Conservation (phyloP, 2,888 invertebrate species). For the Nebria brevicollis region DNA sequence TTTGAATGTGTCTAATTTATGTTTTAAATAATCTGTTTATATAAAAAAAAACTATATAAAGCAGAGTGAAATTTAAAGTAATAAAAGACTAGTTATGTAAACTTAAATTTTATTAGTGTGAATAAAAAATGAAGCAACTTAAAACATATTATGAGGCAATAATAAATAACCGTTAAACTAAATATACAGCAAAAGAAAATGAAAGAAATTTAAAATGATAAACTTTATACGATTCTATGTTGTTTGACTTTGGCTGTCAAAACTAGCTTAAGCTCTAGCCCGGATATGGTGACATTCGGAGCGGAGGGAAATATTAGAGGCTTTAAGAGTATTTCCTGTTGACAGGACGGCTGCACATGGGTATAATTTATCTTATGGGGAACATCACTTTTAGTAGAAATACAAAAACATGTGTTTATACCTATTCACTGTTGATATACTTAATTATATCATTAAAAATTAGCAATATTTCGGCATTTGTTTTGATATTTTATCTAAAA, state of each 20-base stretch:
- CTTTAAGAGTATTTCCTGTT: slow-evolving; percentile 19
- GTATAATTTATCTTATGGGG: slow-evolving; percentile 29
- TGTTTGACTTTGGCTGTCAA: slow-evolving; percentile 41
- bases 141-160: background rate
- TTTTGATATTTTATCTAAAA: no score
- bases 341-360: slow-evolving; percentile 34
- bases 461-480: background rate
- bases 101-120: background rate
- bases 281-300: slow-evolving; percentile 29
- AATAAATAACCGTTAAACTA: slow-evolving; percentile 8
- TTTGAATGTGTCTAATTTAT: no score
- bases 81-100: background rate
- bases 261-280: slow-evolving; percentile 11
- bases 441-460: background rate
- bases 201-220: slow-evolving; percentile 3
- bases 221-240: slow-evolving; percentile 34
- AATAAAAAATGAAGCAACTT: background rate
- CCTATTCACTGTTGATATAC: no score
- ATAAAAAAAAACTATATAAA: background rate
- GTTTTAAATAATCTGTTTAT: background rate
- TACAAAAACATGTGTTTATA: background rate
- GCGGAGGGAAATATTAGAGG: slow-evolving; percentile 36
- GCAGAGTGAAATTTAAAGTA: background rate
- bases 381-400: background rate
- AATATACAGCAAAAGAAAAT: background rate